These are phyloP conservation scores for Sipha flava DNA, from an alignment of 1,140 invertebrate species.

Conservation along the genomic window DNA sequence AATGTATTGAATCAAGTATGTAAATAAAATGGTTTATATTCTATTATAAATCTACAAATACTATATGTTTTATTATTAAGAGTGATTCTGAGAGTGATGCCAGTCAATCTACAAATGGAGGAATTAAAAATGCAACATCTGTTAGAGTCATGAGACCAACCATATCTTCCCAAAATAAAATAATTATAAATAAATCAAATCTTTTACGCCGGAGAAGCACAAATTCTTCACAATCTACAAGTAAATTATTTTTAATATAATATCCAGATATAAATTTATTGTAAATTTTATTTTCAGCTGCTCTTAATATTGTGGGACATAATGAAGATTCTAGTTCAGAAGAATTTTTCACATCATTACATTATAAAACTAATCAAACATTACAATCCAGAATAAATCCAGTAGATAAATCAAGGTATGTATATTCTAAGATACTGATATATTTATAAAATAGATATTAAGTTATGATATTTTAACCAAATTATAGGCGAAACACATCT, in stretches of 20 bases:
- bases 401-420: not conserved
- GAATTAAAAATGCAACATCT: not conserved
- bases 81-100: conserved; percentile 21
- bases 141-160: conserved; percentile 59
- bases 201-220: not conserved
- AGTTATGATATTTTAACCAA: too few species aligned
- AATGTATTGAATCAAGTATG: not conserved
- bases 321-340: conserved; percentile 71
- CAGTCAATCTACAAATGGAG: not conserved
- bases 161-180: conserved; percentile 70
- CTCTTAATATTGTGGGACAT: conserved; percentile 52
- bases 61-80: not conserved
- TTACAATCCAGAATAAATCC: not conserved
- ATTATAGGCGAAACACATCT: not conserved
- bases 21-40: not conserved
- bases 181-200: conserved; percentile 36
- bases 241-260: not conserved
- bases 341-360: conserved; percentile 44
- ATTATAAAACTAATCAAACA: not conserved
- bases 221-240: conserved; percentile 6
- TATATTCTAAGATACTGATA: not conserved
- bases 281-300: conserved; percentile 45
- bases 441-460: too few species aligned
- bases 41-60: not conserved
- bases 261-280: not conserved